These are phyloP conservation scores for Pseudochaenichthys georgianus DNA, from an alignment of 2,797 vertebrate genomes.

Conservation along the genomic window DNA sequence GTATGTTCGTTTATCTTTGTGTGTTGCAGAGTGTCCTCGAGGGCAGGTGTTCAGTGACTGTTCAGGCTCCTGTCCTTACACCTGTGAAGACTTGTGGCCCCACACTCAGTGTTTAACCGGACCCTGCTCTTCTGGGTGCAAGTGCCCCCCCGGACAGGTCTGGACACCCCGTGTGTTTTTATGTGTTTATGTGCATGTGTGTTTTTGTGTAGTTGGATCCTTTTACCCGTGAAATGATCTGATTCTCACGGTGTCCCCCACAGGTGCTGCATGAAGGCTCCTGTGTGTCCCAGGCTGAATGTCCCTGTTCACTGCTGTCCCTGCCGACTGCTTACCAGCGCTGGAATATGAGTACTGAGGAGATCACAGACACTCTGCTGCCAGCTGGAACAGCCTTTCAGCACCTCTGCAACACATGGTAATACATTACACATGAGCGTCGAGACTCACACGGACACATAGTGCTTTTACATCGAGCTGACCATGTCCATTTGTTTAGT, in stretches of 20 bases:
- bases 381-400: constrained; percentile 78
- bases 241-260: constrained; percentile 3
- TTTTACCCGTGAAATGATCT: background rate
- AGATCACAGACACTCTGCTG: constrained; percentile 62
- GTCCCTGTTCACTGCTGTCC: constrained; percentile 83
- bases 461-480: background rate
- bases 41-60: constrained; percentile 83
- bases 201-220: background rate
- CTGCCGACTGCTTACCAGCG: constrained; percentile 58
- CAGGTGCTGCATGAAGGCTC: constrained; percentile 84
- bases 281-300: constrained; percentile 80
- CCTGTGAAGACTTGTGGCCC: constrained; percentile 87
- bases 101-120: constrained; percentile 83
- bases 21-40: constrained; percentile 85
- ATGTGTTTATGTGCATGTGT: background rate
- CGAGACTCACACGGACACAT: no score
- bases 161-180: constrained; percentile 16
- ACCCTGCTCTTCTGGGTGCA: constrained; percentile 86
- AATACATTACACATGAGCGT: constrained; percentile 2
- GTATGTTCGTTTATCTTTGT: background rate
- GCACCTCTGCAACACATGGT: constrained; percentile 90
- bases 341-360: constrained; percentile 74
- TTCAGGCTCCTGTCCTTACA: constrained; percentile 84
- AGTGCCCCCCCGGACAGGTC: constrained; percentile 87
- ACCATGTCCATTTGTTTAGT: background rate